These are phyloP conservation scores for Ennomos erosarius DNA, from an alignment of 2,888 invertebrate species.

Conservation along the genomic window DNA sequence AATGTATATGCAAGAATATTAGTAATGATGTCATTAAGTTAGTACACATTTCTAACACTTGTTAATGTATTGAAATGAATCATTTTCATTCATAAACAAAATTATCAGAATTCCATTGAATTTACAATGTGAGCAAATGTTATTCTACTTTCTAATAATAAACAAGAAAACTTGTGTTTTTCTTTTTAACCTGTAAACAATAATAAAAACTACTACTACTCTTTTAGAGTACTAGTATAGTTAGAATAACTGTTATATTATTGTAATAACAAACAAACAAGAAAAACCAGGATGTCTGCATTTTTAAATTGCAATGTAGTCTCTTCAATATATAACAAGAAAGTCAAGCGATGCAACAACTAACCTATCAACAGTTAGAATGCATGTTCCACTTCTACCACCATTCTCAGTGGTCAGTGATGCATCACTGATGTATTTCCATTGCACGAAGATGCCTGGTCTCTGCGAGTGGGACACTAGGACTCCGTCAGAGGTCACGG, in stretches of 20 bases:
- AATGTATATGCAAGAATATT: background rate
- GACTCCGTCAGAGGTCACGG: constrained; percentile 82
- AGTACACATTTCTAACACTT: background rate
- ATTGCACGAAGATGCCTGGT: constrained; percentile 81
- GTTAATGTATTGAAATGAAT: constrained; percentile 4
- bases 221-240: too few species aligned
- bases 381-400: constrained; percentile 86
- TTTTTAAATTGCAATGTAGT: background rate
- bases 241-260: too few species aligned
- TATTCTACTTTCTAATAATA: background rate
- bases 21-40: constrained; percentile 4
- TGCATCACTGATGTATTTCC: constrained; percentile 86
- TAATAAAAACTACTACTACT: too few species aligned
- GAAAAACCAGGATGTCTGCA: background rate
- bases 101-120: background rate
- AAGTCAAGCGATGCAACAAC: constrained; percentile 42
- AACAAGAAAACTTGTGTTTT: background rate
- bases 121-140: background rate
- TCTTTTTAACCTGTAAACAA: background rate
- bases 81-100: constrained; percentile 1
- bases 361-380: constrained; percentile 87
- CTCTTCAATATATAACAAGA: constrained; percentile 1
- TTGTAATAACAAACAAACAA: background rate
- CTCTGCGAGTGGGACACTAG: constrained; percentile 81
- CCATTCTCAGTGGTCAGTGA: constrained; percentile 82